These are phyloP conservation scores for Gymnosoma rotundatum DNA, from an alignment of 2,888 invertebrate genomes.

Conservation along the genomic window DNA sequence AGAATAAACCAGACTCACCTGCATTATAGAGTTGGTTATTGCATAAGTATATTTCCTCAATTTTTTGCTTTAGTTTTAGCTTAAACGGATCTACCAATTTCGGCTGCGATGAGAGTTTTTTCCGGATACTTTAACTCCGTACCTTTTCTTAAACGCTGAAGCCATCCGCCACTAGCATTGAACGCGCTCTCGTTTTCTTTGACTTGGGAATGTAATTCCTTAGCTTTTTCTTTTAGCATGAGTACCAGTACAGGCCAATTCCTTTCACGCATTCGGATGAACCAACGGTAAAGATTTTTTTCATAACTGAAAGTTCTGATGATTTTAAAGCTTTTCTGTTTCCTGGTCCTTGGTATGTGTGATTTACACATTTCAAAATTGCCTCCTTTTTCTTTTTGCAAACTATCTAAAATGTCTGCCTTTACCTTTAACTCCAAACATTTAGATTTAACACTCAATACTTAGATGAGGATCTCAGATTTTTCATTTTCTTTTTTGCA, in stretches of 20 bases:
- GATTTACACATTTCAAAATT: too few species aligned
- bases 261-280: constrained; percentile 11
- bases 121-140: constrained; percentile 25
- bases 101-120: constrained; percentile 46
- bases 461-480: too few species aligned
- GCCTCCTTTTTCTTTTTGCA: too few species aligned
- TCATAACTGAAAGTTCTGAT: constrained; percentile 5
- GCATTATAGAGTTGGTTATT: too few species aligned
- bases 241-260: neutral
- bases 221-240: neutral
- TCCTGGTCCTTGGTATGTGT: neutral
- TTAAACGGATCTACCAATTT: constrained; percentile 48
- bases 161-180: constrained; percentile 27
- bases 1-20: constrained; percentile 56
- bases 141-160: constrained; percentile 59
- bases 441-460: too few species aligned
- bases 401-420: too few species aligned
- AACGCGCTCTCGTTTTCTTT: neutral
- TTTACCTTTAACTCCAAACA: too few species aligned
- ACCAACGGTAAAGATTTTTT: too few species aligned
- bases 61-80: constrained; percentile 17
- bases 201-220: neutral
- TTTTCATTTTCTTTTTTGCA: too few species aligned
- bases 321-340: constrained; percentile 4
- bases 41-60: constrained; percentile 41